Evolutionary conservation across 2,888 invertebrate genomes (phyloP).

Genomic region (Corythucha ciliata): DNA sequence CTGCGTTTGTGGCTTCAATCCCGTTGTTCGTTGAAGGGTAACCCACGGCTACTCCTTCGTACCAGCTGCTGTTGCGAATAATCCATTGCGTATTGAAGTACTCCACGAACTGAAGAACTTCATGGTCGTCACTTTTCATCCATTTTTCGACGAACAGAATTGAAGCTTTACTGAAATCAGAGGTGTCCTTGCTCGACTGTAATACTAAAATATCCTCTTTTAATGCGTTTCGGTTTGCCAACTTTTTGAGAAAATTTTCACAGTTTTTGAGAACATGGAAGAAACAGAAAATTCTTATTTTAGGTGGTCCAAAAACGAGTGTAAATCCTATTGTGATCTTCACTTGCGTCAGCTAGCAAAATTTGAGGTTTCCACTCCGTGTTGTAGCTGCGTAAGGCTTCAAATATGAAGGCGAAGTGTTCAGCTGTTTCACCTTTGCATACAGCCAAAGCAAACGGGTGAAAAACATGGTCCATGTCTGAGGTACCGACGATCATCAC

Average conservation of each 20-base stretch:
- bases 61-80: not conserved
- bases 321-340: not conserved
- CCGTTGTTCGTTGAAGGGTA: constrained; percentile 8
- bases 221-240: not conserved
- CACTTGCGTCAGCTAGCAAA: constrained; percentile 1
- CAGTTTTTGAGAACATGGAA: not conserved
- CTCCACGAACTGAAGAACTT: too few relatives aligned
- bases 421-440: not conserved
- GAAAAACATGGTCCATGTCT: too few relatives aligned
- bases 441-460: constrained; percentile 1
- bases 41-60: constrained; percentile 4
- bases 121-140: not conserved
- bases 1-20: constrained; percentile 4
- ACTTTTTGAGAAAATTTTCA: not conserved
- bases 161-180: not conserved
- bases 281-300: not conserved
- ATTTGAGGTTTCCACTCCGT: not conserved
- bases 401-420: not conserved
- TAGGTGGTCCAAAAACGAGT: not conserved
- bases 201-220: not conserved
- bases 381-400: not conserved
- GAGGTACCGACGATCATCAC: not conserved
- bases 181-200: not conserved
- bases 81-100: not conserved
- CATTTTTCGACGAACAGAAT: not conserved